phyloP scores from a whole-genome alignment of 2,797 vertebrate species.

The Schizothorax lantsangensis region DNA sequence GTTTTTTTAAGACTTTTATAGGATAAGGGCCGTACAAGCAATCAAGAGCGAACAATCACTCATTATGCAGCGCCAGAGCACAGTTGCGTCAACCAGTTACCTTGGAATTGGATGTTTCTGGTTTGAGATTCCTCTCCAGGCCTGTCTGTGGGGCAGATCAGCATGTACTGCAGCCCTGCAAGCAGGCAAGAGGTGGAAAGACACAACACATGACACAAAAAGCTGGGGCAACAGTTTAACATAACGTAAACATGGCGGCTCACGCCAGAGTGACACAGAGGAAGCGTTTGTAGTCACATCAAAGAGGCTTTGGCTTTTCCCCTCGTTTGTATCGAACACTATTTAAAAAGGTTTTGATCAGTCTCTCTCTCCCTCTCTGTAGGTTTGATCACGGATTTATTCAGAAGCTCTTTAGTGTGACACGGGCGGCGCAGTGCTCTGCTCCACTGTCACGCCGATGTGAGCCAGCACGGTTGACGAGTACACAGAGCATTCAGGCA shows the following conservation, averaged over 20 bases:
- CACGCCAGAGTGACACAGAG: slow-evolving; percentile 65
- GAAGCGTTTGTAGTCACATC: slow-evolving; percentile 81
- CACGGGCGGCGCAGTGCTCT: slow-evolving; percentile 64
- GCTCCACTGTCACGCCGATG: slow-evolving; percentile 71
- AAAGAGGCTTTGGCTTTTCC: slow-evolving; percentile 68
- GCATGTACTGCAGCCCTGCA: slow-evolving; percentile 63
- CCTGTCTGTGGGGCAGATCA: slow-evolving; percentile 12
- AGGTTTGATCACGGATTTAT: slow-evolving; percentile 78
- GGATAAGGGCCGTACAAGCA: neutral
- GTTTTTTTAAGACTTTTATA: neutral
- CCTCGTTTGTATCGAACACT: slow-evolving; percentile 71
- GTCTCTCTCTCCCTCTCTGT: slow-evolving; percentile 57
- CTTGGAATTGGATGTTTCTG: slow-evolving; percentile 23
- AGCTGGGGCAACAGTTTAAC: slow-evolving; percentile 76
- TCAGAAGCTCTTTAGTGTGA: slow-evolving; percentile 77
- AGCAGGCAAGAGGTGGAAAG: slow-evolving; percentile 65
- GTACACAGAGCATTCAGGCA: slow-evolving; percentile 65
- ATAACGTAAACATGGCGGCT: slow-evolving; percentile 74
- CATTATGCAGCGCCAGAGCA: slow-evolving; percentile 7
- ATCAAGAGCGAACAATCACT: neutral
- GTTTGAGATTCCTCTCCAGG: slow-evolving; percentile 54
- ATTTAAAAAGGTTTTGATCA: slow-evolving; percentile 79
- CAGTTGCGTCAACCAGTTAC: slow-evolving; percentile 32
- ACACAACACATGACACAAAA: slow-evolving; percentile 69
- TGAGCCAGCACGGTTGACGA: slow-evolving; percentile 69